Conservation (phyloP, 2,113 vertebrate genomes). For the Limanda limanda region DNA sequence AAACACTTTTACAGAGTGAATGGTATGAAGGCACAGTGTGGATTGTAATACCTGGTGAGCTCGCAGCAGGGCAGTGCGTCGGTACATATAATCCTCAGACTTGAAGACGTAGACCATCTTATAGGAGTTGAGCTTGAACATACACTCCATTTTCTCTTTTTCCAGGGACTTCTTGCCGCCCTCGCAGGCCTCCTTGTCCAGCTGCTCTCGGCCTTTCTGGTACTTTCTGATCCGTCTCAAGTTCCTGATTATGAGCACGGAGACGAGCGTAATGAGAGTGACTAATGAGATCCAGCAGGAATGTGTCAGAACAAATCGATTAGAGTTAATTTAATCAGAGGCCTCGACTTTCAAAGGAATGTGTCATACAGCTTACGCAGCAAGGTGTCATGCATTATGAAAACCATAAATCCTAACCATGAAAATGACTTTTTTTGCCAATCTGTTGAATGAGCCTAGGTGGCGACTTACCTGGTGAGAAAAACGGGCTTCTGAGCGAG, state of each 20-base stretch:
- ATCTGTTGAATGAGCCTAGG: background rate
- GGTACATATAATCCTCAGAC: slow-evolving; percentile 99
- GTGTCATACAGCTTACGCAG: background rate
- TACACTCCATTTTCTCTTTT: slow-evolving; percentile 96
- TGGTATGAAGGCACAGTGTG: no score
- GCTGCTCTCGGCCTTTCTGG: slow-evolving; percentile 92
- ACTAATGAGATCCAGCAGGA: background rate
- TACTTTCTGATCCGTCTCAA: slow-evolving; percentile 95
- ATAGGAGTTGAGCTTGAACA: slow-evolving; percentile 99
- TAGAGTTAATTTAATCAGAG: background rate
- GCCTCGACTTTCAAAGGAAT: background rate
- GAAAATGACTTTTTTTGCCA: slow-evolving; percentile 9
- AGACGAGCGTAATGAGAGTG: slow-evolving; percentile 25
- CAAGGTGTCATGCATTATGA: background rate
- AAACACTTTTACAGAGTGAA: background rate
- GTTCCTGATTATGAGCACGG: slow-evolving; percentile 83
- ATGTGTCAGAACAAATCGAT: slow-evolving; percentile 5
- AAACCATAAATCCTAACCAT: background rate
- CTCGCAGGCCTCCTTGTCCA: slow-evolving; percentile 90
- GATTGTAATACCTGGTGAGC: slow-evolving; percentile 92
- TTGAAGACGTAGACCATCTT: slow-evolving; percentile 99
- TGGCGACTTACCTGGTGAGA: slow-evolving; percentile 88
- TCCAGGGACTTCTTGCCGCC: slow-evolving; percentile 90
- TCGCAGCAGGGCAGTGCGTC: slow-evolving; percentile 92
- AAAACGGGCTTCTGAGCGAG: slow-evolving; percentile 99